A percentile compares a stretch with the other conserved stretches of the same genome.
Evolutionary conservation across 2,888 invertebrate species (phyloP).

Genomic region (Physocephala rufipes): DNA sequence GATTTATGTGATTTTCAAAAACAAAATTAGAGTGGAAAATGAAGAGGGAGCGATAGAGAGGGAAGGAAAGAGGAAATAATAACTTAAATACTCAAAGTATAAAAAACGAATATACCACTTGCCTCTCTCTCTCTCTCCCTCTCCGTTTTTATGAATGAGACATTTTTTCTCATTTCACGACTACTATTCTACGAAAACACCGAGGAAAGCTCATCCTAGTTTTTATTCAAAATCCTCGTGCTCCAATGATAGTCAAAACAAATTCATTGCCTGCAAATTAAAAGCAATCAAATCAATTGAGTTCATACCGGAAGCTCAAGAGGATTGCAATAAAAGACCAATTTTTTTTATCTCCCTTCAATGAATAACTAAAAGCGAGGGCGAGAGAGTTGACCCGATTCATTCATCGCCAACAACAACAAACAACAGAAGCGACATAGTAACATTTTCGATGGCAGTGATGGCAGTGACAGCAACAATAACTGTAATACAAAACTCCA

Average conservation of each 20-base stretch:
- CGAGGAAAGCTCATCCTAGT: neutral
- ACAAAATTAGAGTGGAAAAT: too few relatives aligned
- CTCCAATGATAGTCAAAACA: neutral
- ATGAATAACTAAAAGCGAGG: too few relatives aligned
- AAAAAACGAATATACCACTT: too few relatives aligned
- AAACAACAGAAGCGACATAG: constrained; percentile 39
- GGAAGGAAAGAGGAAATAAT: too few relatives aligned
- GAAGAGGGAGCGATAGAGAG: too few relatives aligned
- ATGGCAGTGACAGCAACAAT: neutral
- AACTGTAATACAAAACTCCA: neutral
- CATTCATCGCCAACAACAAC: constrained; percentile 31
- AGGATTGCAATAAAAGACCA: constrained; percentile 10
- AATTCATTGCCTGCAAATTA: constrained; percentile 18
- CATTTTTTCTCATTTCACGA: neutral
- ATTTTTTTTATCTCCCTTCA: neutral
- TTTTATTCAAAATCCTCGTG: neutral
- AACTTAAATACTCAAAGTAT: too few relatives aligned
- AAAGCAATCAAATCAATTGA: constrained; percentile 34
- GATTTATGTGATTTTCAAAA: too few relatives aligned
- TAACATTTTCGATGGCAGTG: constrained; percentile 14
- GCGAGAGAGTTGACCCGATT: too few relatives aligned
- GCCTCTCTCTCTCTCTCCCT: too few relatives aligned
- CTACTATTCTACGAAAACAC: neutral
- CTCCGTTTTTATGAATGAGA: neutral
- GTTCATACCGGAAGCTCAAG: neutral